Conservation (phyloP, 2,797 vertebrate species). For the Notamacropus eugenii region DNA sequence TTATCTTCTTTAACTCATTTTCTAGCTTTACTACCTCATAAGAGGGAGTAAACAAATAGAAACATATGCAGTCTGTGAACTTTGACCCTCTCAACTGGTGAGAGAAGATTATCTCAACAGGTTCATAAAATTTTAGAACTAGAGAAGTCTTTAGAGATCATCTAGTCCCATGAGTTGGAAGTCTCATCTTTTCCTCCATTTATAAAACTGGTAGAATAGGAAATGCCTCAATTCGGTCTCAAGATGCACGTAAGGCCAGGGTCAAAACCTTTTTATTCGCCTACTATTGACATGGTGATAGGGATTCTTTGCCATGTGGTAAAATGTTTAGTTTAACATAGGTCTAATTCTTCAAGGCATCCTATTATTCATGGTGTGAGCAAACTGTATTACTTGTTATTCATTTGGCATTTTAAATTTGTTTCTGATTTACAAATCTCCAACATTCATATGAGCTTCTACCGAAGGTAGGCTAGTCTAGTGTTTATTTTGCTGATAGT, state of each 20-base stretch:
- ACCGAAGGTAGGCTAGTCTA: conserved; percentile 48
- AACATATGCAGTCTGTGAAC: not conserved
- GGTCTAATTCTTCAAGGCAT: not conserved
- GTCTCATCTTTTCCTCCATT: not conserved
- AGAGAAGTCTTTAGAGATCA: not conserved
- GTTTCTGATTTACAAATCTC: conserved; percentile 50
- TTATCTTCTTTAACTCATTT: not conserved
- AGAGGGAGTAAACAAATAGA: not conserved
- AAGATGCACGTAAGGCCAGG: conserved; percentile 16
- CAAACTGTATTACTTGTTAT: not conserved
- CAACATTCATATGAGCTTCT: conserved; percentile 59
- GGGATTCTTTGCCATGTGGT: not conserved
- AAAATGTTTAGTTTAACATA: not conserved
- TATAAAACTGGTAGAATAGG: not conserved
- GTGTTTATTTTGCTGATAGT: conserved; percentile 77
- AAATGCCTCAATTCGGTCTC: not conserved
- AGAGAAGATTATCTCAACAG: not conserved
- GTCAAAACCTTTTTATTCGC: not conserved
- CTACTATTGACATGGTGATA: not conserved
- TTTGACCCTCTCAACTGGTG: not conserved
- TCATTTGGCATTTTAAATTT: conserved; percentile 31
- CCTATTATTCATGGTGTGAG: not conserved
- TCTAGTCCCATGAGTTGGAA: not conserved
- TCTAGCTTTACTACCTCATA: not conserved
- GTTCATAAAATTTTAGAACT: not conserved